These are phyloP conservation scores for Phytoseiulus persimilis DNA, from an alignment of 2,888 invertebrate genomes.

Conservation along the genomic window DNA sequence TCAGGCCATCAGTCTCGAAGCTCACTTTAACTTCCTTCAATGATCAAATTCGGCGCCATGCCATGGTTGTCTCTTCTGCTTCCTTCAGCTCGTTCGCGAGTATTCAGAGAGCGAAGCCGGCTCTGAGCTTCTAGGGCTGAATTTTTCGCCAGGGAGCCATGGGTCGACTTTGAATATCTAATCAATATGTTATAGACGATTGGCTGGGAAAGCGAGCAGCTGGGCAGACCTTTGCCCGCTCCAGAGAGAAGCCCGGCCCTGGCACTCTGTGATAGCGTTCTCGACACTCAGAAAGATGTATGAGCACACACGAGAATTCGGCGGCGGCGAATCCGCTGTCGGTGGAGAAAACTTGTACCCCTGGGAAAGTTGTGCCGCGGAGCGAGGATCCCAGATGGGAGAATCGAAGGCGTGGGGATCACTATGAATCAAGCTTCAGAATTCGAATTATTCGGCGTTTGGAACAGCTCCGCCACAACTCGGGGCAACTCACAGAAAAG, in stretches of 20 bases:
- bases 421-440: too few relatives aligned
- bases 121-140: background rate
- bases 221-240: conserved; percentile 10
- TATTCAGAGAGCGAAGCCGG: background rate
- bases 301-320: background rate
- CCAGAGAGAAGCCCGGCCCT: background rate
- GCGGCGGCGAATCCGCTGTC: background rate
- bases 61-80: too few relatives aligned
- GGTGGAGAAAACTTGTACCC: background rate
- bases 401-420: too few relatives aligned
- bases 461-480: too few relatives aligned
- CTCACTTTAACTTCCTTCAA: too few relatives aligned
- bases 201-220: conserved; percentile 30
- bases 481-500: too few relatives aligned
- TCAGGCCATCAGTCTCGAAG: too few relatives aligned
- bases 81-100: too few relatives aligned
- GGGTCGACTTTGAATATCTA: conserved; percentile 35
- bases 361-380: background rate
- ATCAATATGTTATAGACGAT: conserved; percentile 38
- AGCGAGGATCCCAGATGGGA: too few relatives aligned
- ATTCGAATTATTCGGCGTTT: too few relatives aligned
- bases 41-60: too few relatives aligned
- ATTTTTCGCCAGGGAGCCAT: background rate
- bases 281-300: background rate
- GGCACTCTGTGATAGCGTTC: background rate